These are phyloP conservation scores for Euschistus heros DNA, from an alignment of 1,140 invertebrate species.

Conservation along the genomic window DNA sequence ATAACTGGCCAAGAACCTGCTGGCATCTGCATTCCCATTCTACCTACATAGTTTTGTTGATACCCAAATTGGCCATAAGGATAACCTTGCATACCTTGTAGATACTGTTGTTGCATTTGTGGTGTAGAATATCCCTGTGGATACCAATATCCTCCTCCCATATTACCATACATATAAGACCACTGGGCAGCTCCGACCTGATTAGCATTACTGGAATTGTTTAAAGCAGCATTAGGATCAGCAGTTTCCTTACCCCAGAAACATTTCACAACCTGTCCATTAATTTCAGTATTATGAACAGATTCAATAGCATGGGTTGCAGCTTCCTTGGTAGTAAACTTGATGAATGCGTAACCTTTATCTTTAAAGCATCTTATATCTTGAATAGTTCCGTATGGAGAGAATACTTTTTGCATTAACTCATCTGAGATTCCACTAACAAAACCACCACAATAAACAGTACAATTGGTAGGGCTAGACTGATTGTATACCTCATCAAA, in stretches of 20 bases:
- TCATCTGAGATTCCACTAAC: slow-evolving; percentile 89
- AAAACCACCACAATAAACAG: slow-evolving; percentile 97
- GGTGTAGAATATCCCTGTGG: slow-evolving; percentile 17
- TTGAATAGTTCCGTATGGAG: slow-evolving; percentile 87
- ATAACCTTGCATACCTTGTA: slow-evolving; percentile 13
- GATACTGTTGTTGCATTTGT: slow-evolving; percentile 18
- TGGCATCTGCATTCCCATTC: slow-evolving; percentile 16
- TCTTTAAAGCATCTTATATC: slow-evolving; percentile 98
- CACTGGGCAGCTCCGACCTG: slow-evolving; percentile 16
- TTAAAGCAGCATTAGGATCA: slow-evolving; percentile 9
- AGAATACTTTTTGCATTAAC: slow-evolving; percentile 90
- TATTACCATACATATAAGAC: slow-evolving; percentile 23
- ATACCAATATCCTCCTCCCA: slow-evolving; percentile 23
- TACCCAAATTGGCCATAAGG: slow-evolving; percentile 15
- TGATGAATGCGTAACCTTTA: slow-evolving; percentile 98
- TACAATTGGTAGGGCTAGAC: slow-evolving; percentile 96
- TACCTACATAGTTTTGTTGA: slow-evolving; percentile 21
- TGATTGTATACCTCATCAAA: slow-evolving; percentile 85
- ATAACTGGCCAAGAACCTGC: slow-evolving; percentile 32
- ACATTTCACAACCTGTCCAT: slow-evolving; percentile 93
- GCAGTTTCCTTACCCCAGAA: slow-evolving; percentile 92
- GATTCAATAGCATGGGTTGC: slow-evolving; percentile 94
- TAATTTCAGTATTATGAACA: slow-evolving; percentile 93
- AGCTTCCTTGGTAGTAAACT: slow-evolving; percentile 93
- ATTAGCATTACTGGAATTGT: slow-evolving; percentile 13